Evolutionary conservation across 1,140 invertebrate species (phyloP).

Genomic region (Pachyrhynchus sulphureomaculatus): DNA sequence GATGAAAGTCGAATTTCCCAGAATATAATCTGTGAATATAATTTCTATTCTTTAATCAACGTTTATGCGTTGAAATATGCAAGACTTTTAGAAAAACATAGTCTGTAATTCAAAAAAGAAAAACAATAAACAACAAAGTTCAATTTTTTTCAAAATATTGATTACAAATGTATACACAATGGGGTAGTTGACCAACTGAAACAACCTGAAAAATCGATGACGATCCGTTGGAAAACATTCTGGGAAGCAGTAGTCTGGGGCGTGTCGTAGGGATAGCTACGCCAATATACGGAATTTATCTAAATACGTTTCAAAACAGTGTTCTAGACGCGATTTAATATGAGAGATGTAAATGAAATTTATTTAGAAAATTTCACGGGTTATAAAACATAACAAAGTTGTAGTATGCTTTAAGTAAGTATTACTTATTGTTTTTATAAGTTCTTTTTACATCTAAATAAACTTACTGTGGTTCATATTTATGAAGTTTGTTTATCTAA

Average conservation of each 20-base stretch:
- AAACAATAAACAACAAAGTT: no score
- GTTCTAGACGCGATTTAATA: background rate
- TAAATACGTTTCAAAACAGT: conserved; percentile 22
- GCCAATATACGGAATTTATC: conserved; percentile 18
- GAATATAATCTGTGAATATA: no score
- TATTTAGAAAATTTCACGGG: conserved; percentile 2
- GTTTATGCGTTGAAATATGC: no score
- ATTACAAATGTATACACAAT: conserved; percentile 28
- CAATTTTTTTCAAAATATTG: conserved; percentile 11
- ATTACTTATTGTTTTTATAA: no score
- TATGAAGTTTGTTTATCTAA: no score
- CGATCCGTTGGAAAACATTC: conserved; percentile 17
- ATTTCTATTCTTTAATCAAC: no score
- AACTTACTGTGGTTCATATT: no score
- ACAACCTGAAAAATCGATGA: conserved; percentile 36
- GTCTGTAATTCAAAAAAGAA: no score
- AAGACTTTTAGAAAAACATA: no score
- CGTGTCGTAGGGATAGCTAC: conserved; percentile 37
- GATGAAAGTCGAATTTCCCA: no score
- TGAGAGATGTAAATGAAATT: conserved; percentile 4
- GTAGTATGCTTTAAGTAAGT: conserved; percentile 23
- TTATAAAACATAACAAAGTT: conserved; percentile 1
- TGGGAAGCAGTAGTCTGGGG: conserved; percentile 43
- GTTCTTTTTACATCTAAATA: no score
- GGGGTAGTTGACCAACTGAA: conserved; percentile 39